Evolutionary conservation across 2,888 invertebrate species (phyloP).

Genomic region (Cryptus viduatorius): DNA sequence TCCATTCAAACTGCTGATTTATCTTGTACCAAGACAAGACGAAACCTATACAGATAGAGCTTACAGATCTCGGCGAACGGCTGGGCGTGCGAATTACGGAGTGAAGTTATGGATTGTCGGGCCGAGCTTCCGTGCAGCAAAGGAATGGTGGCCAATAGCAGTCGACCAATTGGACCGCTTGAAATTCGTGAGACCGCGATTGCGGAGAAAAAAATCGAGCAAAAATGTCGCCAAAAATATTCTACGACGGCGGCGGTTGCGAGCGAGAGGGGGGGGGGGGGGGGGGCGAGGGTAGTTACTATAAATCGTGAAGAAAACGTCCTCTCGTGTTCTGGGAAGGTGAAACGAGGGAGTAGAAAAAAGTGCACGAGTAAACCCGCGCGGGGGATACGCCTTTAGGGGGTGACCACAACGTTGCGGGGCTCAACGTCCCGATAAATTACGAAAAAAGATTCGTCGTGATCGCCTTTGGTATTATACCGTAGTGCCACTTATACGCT

Average conservation of each 20-base stretch:
- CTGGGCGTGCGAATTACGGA: slow-evolving; percentile 32
- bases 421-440: slow-evolving; percentile 52
- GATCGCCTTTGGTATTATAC: not conserved
- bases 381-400: slow-evolving; percentile 38
- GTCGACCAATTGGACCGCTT: slow-evolving; percentile 21
- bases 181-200: not conserved
- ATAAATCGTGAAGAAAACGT: slow-evolving; percentile 78
- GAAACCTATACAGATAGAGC: not conserved
- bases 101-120: slow-evolving; percentile 52
- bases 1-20: slow-evolving; percentile 4
- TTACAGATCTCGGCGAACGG: slow-evolving; percentile 37
- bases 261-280: no score
- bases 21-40: not conserved
- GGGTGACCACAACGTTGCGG: slow-evolving; percentile 31
- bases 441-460: slow-evolving; percentile 9
- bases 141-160: slow-evolving; percentile 38
- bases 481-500: not conserved
- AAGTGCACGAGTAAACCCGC: slow-evolving; percentile 37
- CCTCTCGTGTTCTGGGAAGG: slow-evolving; percentile 67
- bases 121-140: slow-evolving; percentile 17
- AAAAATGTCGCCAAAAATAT: slow-evolving; percentile 81
- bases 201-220: slow-evolving; percentile 70
- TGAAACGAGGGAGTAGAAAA: slow-evolving; percentile 36
- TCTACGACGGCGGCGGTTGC: slow-evolving; percentile 74
- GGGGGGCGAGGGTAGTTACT: slow-evolving; percentile 74